Conservation (phyloP, 2,113 vertebrate species). For the Sebastes fasciatus region DNA sequence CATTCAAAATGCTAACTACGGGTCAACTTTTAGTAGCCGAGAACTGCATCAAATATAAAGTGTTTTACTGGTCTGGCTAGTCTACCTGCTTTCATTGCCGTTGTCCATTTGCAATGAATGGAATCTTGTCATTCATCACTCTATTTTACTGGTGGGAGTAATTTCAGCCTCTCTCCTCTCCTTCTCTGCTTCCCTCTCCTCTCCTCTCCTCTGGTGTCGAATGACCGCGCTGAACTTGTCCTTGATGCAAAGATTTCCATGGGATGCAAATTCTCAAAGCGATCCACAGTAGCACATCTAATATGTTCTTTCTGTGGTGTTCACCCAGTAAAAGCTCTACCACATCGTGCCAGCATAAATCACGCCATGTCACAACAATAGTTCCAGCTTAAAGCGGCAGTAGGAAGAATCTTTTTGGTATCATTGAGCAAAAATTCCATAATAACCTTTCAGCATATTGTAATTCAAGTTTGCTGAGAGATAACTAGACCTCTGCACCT, state of each 20-base stretch:
- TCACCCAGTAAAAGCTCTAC: neutral
- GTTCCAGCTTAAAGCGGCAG: no score
- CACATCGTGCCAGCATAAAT: conserved; percentile 23
- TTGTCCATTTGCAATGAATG: conserved; percentile 51
- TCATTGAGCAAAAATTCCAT: no score
- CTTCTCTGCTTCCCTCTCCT: neutral
- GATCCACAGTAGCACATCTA: conserved; percentile 1
- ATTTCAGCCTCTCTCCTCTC: conserved; percentile 7
- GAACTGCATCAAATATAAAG: conserved; percentile 37
- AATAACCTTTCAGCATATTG: no score
- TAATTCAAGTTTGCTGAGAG: no score
- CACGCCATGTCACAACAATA: conserved; percentile 22
- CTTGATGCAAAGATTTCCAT: conserved; percentile 58
- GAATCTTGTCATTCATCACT: conserved; percentile 41
- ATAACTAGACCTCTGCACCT: no score
- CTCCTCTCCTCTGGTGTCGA: conserved; percentile 19
- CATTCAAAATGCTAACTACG: conserved; percentile 25
- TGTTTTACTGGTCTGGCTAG: conserved; percentile 40
- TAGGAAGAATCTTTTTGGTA: no score
- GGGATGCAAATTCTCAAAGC: conserved; percentile 51
- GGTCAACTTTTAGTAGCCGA: conserved; percentile 42
- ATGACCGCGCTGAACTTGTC: conserved; percentile 23
- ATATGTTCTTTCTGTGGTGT: conserved; percentile 20
- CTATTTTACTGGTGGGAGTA: conserved; percentile 37
- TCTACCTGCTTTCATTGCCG: conserved; percentile 28